phyloP scores from a whole-genome alignment of 2,888 invertebrate species.

The Zelleria hepariella region DNA sequence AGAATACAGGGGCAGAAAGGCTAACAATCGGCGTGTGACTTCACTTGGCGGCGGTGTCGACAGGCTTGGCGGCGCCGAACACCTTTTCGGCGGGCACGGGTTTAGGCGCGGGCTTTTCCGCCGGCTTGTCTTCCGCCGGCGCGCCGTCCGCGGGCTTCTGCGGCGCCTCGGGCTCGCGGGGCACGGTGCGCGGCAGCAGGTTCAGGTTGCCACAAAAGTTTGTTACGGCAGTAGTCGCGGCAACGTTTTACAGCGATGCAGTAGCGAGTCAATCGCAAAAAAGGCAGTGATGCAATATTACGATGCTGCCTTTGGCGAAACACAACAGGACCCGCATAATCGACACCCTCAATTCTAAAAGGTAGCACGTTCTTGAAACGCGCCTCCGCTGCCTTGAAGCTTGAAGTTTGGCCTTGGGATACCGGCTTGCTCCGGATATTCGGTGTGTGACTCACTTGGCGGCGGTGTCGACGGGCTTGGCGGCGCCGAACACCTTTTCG shows the following conservation, averaged over 20 bases:
- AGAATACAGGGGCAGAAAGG: too few species aligned
- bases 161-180: slow-evolving; percentile 67
- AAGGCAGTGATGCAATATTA: too few species aligned
- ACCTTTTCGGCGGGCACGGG: slow-evolving; percentile 80
- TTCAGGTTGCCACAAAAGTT: too few species aligned
- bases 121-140: slow-evolving; percentile 24
- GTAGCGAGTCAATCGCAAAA: too few species aligned
- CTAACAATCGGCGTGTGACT: slow-evolving; percentile 15
- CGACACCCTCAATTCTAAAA: too few species aligned
- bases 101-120: slow-evolving; percentile 44
- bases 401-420: too few species aligned
- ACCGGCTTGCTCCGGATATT: too few species aligned
- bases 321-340: too few species aligned
- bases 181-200: slow-evolving; percentile 85
- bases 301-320: too few species aligned
- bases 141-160: slow-evolving; percentile 47
- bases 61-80: slow-evolving; percentile 96
- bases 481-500: slow-evolving; percentile 92
- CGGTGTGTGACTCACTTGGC: slow-evolving; percentile 68
- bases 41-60: slow-evolving; percentile 89
- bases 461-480: slow-evolving; percentile 95
- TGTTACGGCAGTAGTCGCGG: too few species aligned
- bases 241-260: too few species aligned
- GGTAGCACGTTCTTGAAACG: background rate
- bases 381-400: too few species aligned